Evolutionary conservation across 2,113 vertebrate genomes (phyloP).

Genomic region (Lophochroa leadbeateri): DNA sequence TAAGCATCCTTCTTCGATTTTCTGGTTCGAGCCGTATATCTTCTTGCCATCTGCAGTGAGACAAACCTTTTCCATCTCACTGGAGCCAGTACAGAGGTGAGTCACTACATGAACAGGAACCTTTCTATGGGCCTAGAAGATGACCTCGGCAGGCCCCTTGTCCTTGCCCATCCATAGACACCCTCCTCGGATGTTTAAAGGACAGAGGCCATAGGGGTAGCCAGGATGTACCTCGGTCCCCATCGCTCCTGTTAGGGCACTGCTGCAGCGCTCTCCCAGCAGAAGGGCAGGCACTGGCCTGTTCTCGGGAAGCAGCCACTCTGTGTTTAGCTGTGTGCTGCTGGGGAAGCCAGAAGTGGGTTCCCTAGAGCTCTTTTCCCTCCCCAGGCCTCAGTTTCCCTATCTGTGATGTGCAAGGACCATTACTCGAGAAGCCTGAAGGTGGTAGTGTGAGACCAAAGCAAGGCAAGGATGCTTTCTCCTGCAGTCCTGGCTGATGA

Average conservation of each 20-base stretch:
- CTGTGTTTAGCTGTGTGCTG: neutral
- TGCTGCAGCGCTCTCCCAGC: neutral
- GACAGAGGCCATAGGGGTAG: neutral
- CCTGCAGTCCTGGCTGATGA: neutral
- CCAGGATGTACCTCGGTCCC: neutral
- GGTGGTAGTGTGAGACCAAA: conserved; percentile 50
- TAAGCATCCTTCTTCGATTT: neutral
- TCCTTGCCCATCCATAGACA: neutral
- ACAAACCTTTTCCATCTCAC: neutral
- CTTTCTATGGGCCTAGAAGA: neutral
- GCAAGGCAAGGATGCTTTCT: neutral
- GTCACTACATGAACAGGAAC: neutral
- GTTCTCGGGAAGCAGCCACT: neutral
- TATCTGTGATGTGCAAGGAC: neutral
- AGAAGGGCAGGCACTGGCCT: neutral
- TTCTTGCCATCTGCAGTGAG: neutral
- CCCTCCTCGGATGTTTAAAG: neutral
- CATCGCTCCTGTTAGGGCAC: fast-evolving
- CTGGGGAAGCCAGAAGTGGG: neutral
- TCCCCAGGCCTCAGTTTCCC: conserved; percentile 42
- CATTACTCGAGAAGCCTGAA: conserved; percentile 35
- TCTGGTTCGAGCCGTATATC: neutral
- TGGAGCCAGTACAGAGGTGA: neutral
- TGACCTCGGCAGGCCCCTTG: neutral
- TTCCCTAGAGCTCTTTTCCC: neutral